Base-by-base conservation (phyloP, 2,113 vertebrate species). In the Sakesphorus luctuosus region DNA sequence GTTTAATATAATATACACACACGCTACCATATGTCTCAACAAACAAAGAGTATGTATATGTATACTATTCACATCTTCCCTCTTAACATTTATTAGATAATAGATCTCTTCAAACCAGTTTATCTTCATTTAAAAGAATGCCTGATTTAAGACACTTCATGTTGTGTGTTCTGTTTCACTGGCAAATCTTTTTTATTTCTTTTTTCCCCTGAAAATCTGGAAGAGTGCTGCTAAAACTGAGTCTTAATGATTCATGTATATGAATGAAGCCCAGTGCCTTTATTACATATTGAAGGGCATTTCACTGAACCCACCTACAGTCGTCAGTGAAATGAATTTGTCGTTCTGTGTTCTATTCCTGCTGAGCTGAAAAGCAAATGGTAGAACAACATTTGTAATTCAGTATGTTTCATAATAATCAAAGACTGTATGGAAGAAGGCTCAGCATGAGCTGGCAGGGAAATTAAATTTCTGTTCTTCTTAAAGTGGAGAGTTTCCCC, bases 361-460 rank as follows among this genome's bases (percentile, higher is more conserved):
- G 43, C 73, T 76, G 87, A 96, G 52, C 72, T 73, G 87, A 86
- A 95, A 87, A 90, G 91, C 50, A 91, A 96, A 81, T 62, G 38
- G 58, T 78, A 87, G 90, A 88, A 93, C 68, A 95, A 91, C 59
- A 73, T 53, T 72, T 90, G 59, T 72, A 87, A 84, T 95, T 89
- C 91, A 77, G 63, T 46, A 65, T 26, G 63, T 94, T 96, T 90
- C 73, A 91, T 78, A 94, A 89, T 59, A 89, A 94, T 81, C 71
- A 95, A 94, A 94, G 68, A 49, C 44, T 53, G 59, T 84, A 74
- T 61, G 68, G 78, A 87, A 87, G 78, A 95, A 94, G 11, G 31
- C 81, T 90, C 69, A 67, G 67, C 84, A 79, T 47, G 40, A 95
- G 13, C 35, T 91, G 77, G 40, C 65, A 91, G 47, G 38, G 26